A percentile compares a stretch with the other conserved stretches of the same genome.
These are phyloP conservation scores for Tipula lateralis DNA, from an alignment of 2,888 invertebrate species.

Conservation along the genomic window DNA sequence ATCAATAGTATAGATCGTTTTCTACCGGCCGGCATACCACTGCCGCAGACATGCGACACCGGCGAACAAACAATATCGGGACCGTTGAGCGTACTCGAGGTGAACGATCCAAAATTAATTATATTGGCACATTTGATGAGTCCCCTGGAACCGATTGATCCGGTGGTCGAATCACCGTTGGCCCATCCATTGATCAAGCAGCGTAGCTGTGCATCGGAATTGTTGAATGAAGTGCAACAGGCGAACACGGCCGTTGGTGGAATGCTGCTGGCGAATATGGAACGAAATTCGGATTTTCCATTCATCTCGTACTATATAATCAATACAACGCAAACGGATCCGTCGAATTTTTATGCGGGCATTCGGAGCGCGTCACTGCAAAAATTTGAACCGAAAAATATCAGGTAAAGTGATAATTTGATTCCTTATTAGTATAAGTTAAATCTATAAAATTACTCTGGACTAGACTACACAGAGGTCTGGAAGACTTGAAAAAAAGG, in stretches of 20 bases:
- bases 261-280: conserved; percentile 86
- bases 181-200: conserved; percentile 75
- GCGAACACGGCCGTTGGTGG: conserved; percentile 72
- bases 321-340: conserved; percentile 81
- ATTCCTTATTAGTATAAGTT: no score
- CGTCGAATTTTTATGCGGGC: conserved; percentile 77
- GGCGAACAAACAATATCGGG: conserved; percentile 49
- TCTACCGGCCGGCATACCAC: conserved; percentile 81
- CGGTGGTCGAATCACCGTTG: conserved; percentile 77
- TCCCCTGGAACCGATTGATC: conserved; percentile 78
- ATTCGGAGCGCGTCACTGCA: conserved; percentile 76
- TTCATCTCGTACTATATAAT: conserved; percentile 88
- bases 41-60: conserved; percentile 61
- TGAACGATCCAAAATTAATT: conserved; percentile 85
- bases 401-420: no score
- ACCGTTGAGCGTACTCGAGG: conserved; percentile 70
- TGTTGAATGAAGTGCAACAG: conserved; percentile 64
- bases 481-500: no score
- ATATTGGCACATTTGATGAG: conserved; percentile 87
- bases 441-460: neutral
- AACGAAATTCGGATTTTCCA: conserved; percentile 81
- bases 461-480: no score
- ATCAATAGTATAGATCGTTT: conserved; percentile 83
- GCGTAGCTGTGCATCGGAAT: conserved; percentile 69
- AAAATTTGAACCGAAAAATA: conserved; percentile 77